Evolutionary conservation across 2,888 invertebrate genomes (phyloP).

Genomic region (Agrotis exclamationis): DNA sequence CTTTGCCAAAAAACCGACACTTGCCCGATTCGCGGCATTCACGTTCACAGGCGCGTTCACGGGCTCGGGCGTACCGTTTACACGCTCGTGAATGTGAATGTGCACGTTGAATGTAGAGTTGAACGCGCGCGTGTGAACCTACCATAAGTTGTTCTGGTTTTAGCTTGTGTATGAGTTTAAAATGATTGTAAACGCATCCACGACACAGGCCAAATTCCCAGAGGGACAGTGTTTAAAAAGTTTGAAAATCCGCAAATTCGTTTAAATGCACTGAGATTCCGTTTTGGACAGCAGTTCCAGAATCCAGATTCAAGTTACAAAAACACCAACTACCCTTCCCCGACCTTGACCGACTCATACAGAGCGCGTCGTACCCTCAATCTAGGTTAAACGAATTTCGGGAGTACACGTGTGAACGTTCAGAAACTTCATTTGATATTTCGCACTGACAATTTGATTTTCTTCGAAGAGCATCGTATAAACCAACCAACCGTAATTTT

Average conservation of each 20-base stretch:
- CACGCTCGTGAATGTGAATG: too few relatives aligned
- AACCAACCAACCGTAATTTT: constrained; percentile 8
- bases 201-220: too few relatives aligned
- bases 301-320: not conserved
- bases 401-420: not conserved
- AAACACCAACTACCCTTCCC: not conserved
- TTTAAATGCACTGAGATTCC: not conserved
- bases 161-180: too few relatives aligned
- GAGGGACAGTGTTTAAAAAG: not conserved
- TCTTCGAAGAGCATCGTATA: not conserved
- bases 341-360: constrained; percentile 11
- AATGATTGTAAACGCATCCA: too few relatives aligned
- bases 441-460: constrained; percentile 5
- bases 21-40: too few relatives aligned
- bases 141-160: too few relatives aligned
- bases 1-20: too few relatives aligned
- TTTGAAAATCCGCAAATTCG: not conserved
- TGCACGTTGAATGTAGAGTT: too few relatives aligned
- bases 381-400: constrained; percentile 33
- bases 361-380: constrained; percentile 8
- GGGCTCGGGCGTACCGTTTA: too few relatives aligned
- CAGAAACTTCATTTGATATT: constrained; percentile 19
- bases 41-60: too few relatives aligned
- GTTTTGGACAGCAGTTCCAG: not conserved
- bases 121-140: too few relatives aligned